Conservation (phyloP, 2,113 vertebrate species). For the Upupa epops region DNA sequence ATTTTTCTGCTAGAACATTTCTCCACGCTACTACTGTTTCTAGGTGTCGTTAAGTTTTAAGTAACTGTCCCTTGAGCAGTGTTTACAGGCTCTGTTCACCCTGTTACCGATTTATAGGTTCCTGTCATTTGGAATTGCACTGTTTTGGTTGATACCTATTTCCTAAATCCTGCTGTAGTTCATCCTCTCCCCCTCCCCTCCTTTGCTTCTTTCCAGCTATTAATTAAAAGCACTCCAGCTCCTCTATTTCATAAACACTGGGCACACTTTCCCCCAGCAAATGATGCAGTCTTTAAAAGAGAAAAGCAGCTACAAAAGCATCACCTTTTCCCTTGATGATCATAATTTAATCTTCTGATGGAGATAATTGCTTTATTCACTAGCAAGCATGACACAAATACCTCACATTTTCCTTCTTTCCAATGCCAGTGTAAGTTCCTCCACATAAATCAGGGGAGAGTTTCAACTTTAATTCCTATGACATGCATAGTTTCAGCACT, state of each 20-base stretch:
- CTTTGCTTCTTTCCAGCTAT: not conserved
- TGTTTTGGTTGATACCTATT: not conserved
- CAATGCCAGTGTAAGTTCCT: not conserved
- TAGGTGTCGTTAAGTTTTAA: not conserved
- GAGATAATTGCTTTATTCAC: not conserved
- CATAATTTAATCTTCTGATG: not conserved
- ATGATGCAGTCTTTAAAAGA: not conserved
- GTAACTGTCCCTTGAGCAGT: not conserved
- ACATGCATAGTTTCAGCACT: not conserved
- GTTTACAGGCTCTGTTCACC: not conserved
- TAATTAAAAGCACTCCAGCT: not conserved
- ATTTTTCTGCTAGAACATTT: not conserved
- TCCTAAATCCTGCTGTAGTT: not conserved
- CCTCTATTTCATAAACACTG: not conserved
- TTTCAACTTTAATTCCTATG: not conserved
- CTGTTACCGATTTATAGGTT: not conserved
- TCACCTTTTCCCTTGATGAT: not conserved
- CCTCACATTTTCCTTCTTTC: not conserved
- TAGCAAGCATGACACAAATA: not conserved
- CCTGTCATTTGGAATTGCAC: not conserved
- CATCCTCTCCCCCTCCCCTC: accelerated
- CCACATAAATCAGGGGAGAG: not conserved
- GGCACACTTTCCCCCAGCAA: not conserved
- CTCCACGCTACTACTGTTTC: not conserved
- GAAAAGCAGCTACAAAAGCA: not conserved